phyloP scores from a whole-genome alignment of 2,797 vertebrate genomes.

The Toxotes lorentzi region DNA sequence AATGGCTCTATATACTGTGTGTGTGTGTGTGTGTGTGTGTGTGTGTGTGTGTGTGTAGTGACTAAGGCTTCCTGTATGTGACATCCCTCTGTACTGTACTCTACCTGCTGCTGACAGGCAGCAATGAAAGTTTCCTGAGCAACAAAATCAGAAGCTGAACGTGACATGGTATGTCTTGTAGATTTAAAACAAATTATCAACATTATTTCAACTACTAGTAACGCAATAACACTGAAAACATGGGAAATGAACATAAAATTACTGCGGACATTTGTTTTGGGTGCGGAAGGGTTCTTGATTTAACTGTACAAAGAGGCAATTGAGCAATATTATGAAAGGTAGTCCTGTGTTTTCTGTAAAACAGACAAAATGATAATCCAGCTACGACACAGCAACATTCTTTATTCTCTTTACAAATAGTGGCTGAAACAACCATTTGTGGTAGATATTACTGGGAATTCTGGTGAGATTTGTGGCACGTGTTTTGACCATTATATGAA shows the following conservation, averaged over 20 bases:
- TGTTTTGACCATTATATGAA: slow-evolving; percentile 41
- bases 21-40: slow-evolving; percentile 1
- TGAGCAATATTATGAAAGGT: not conserved
- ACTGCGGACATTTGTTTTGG: not conserved
- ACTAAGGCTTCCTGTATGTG: slow-evolving; percentile 48
- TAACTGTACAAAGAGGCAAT: slow-evolving; percentile 4
- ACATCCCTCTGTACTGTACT: slow-evolving; percentile 22
- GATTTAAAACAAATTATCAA: not conserved
- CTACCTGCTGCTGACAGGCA: slow-evolving; percentile 27
- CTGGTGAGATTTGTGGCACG: slow-evolving; percentile 7
- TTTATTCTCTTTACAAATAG: not conserved
- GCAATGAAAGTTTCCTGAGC: slow-evolving; percentile 12
- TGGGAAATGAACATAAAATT: not conserved
- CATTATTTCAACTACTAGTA: not conserved
- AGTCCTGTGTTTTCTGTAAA: not conserved
- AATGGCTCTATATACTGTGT: slow-evolving; percentile 35
- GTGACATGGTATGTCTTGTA: not conserved
- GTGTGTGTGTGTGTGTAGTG: slow-evolving; percentile 32
- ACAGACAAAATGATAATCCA: slow-evolving; percentile 8
- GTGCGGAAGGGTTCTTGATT: not conserved
- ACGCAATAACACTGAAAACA: not conserved
- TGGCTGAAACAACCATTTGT: slow-evolving; percentile 12
- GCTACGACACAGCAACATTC: not conserved
- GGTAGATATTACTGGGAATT: slow-evolving; percentile 7
- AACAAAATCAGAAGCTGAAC: slow-evolving; percentile 3